phyloP scores from a whole-genome alignment of 2,113 vertebrate species.

The Salminus brasiliensis region DNA sequence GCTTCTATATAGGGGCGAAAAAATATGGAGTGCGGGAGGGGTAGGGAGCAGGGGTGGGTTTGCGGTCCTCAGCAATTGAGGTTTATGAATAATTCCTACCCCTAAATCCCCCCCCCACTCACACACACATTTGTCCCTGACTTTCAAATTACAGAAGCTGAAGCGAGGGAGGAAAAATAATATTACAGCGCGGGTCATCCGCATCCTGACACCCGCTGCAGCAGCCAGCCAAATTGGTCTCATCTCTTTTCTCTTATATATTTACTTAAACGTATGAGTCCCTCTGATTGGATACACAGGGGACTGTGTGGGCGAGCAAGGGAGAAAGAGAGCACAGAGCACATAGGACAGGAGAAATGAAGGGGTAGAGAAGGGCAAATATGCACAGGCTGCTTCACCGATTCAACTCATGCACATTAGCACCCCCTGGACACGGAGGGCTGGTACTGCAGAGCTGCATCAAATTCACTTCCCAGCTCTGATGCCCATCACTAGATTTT shows the following conservation, averaged over 20 bases:
- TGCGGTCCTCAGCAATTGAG: constrained; percentile 60
- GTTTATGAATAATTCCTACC: constrained; percentile 83
- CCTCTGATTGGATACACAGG: constrained; percentile 44
- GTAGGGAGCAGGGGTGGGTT: constrained; percentile 60
- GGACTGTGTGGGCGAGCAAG: constrained; percentile 23
- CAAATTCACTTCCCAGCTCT: neutral
- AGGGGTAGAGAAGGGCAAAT: constrained; percentile 35
- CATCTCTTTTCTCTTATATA: constrained; percentile 59
- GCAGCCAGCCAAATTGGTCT: constrained; percentile 57
- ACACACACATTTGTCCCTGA: constrained; percentile 54
- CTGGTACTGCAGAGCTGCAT: constrained; percentile 56
- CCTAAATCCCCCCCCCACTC: constrained; percentile 64
- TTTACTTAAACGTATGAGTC: constrained; percentile 60
- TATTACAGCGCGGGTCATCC: constrained; percentile 74
- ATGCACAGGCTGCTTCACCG: constrained; percentile 15
- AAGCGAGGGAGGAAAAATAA: constrained; percentile 56
- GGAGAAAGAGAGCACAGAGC: neutral
- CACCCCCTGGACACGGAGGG: constrained; percentile 70
- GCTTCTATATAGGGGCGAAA: constrained; percentile 35
- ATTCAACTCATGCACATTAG: constrained; percentile 62
- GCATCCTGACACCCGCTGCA: constrained; percentile 74
- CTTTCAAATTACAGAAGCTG: constrained; percentile 79
- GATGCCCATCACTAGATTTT: constrained; percentile 42
- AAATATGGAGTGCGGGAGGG: constrained; percentile 44
- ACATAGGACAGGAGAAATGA: neutral